Conservation (phyloP, 1,140 invertebrate genomes). For the Cydia amplana region DNA sequence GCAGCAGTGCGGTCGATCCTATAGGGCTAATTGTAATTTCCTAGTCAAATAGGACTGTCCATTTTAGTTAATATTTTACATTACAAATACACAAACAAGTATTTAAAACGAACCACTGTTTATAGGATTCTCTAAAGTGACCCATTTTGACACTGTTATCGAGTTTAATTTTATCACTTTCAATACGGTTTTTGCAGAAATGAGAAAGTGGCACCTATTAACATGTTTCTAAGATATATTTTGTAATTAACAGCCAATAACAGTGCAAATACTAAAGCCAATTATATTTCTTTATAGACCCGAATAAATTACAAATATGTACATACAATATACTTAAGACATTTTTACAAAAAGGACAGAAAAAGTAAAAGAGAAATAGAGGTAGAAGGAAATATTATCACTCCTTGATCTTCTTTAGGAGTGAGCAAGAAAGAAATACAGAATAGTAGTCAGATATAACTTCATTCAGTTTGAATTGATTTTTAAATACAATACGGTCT, state of each 20-base stretch:
- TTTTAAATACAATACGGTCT: too few relatives aligned
- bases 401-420: background rate
- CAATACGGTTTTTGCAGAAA: too few relatives aligned
- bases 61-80: too few relatives aligned
- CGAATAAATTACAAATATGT: background rate
- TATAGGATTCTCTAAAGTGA: too few relatives aligned
- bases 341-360: background rate
- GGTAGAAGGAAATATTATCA: background rate
- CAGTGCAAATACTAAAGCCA: constrained; percentile 27
- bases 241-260: constrained; percentile 16
- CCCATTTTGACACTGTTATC: too few relatives aligned
- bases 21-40: too few relatives aligned
- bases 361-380: background rate
- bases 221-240: background rate
- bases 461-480: background rate
- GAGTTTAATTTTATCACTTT: too few relatives aligned
- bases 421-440: background rate
- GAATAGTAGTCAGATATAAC: background rate
- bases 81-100: too few relatives aligned
- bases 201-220: background rate
- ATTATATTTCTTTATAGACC: background rate
- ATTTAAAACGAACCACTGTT: too few relatives aligned
- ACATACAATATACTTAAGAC: background rate
- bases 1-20: too few relatives aligned
- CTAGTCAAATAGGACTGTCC: too few relatives aligned